Evolutionary conservation across 2,888 invertebrate genomes (phyloP), one percentile per base, ranked within the genome.

Genomic region (Drosophila leonis): DNA sequence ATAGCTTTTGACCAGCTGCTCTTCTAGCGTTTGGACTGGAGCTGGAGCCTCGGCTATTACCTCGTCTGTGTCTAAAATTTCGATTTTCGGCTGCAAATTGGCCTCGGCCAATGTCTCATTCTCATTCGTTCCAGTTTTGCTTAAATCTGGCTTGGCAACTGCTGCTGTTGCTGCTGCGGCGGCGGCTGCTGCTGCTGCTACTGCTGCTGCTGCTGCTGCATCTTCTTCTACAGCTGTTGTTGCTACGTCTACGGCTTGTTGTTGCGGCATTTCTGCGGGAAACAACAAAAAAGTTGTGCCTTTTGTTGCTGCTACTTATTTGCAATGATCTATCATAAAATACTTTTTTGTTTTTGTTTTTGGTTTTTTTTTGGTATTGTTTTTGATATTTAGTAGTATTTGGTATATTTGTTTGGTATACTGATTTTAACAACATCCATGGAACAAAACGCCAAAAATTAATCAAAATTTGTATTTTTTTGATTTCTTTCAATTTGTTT

Each of bases 1-100:
- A 92, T 95, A 95, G 89, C 95, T 95, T 93, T 97, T 97, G 93
- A 97, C 95, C 66, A 92, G 80, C 93, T 97, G 97, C 93, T 97
- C 96, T 93, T 97, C 97, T 92, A 97, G 94, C 79, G 84, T 80
- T 75, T 78, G 72, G 20, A 60, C 69, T 18, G 48, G 12, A n/a
- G 55, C 51, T 31, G 33, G 48, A 12, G 48, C 18, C 31, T 9
- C 61, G 13, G 46, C 33, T 5, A 37, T 55, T 24, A n/a, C 59
- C 46, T 61, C 78, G 35, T 65, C 65, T 5, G 64, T 67, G 37
- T 78, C 76, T 37, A 78, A 18, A 31, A 85, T 54, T 44, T 82
- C 82, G 35, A 78, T 41, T 63, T 69, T 81, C 56, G 78, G 83
- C 48, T 66, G 68, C 54, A 62, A 65, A 29, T 61, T 64, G 44